A percentile compares a stretch with the other conserved stretches of the same genome.
phyloP scores from a whole-genome alignment of 2,113 vertebrate genomes.

The Oxyura jamaicensis region DNA sequence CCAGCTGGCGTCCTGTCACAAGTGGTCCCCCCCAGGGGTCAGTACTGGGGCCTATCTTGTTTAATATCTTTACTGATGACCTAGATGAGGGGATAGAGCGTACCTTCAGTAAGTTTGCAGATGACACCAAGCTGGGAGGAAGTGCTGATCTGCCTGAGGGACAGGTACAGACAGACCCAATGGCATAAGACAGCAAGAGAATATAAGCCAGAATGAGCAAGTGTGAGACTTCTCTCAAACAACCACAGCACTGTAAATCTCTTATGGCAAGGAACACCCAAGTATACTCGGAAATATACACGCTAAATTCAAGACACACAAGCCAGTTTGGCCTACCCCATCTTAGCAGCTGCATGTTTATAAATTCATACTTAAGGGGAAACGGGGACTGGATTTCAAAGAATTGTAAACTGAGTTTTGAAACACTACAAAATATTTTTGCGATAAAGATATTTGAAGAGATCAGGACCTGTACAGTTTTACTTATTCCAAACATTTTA shows the following conservation, averaged over 20 bases:
- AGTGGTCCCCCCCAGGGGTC: no score
- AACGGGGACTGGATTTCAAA: background rate
- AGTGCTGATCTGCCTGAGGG: no score
- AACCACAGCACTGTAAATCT: background rate
- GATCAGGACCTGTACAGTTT: background rate
- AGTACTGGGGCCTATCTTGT: no score
- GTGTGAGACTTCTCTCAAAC: background rate
- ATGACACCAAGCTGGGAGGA: no score
- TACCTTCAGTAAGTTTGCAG: no score
- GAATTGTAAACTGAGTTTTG: background rate
- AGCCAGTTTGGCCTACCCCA: background rate
- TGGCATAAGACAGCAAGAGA: background rate
- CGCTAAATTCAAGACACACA: background rate
- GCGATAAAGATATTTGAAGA: background rate
- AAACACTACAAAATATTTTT: background rate
- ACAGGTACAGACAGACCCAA: background rate
- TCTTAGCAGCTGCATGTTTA: background rate
- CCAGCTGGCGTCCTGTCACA: no score
- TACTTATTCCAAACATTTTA: background rate
- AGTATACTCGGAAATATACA: background rate
- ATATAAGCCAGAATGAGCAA: accelerated
- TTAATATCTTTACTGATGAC: no score
- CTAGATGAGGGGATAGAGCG: no score
- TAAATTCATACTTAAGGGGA: background rate
- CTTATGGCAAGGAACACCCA: background rate